These are phyloP conservation scores for Achroia grisella DNA, from an alignment of 1,140 invertebrate genomes.

Conservation along the genomic window DNA sequence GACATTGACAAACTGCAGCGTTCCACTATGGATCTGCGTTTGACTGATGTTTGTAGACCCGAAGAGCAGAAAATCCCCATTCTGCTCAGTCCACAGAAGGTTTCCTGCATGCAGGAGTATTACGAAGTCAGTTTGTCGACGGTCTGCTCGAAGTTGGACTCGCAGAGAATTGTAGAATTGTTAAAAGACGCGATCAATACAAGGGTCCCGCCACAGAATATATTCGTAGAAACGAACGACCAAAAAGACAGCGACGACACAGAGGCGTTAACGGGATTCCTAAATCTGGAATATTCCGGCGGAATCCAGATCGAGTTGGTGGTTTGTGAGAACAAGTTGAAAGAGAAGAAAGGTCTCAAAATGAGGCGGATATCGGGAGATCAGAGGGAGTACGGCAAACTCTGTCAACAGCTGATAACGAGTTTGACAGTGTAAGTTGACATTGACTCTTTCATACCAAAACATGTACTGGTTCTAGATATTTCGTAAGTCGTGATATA, in stretches of 20 bases:
- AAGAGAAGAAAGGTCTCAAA: slow-evolving; percentile 89
- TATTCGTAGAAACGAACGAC: slow-evolving; percentile 75
- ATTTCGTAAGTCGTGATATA: not conserved
- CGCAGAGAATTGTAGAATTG: slow-evolving; percentile 85
- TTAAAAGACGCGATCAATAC: slow-evolving; percentile 88
- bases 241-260: slow-evolving; percentile 37
- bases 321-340: slow-evolving; percentile 83
- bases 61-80: slow-evolving; percentile 59
- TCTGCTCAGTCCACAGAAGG: slow-evolving; percentile 54
- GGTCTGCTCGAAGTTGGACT: slow-evolving; percentile 84
- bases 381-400: slow-evolving; percentile 90
- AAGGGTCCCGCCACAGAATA: slow-evolving; percentile 82
- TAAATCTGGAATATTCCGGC: slow-evolving; percentile 86
- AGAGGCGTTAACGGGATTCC: slow-evolving; percentile 63
- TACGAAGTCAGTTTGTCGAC: slow-evolving; percentile 85
- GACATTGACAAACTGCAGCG: slow-evolving; percentile 62
- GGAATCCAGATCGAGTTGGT: slow-evolving; percentile 92
- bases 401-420: slow-evolving; percentile 92
- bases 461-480: not conserved
- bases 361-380: slow-evolving; percentile 94
- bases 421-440: slow-evolving; percentile 83
- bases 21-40: slow-evolving; percentile 63
- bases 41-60: slow-evolving; percentile 57
- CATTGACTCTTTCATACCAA: not conserved
- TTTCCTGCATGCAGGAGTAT: slow-evolving; percentile 69